These are phyloP conservation scores for Cecropterus lyciades DNA, from an alignment of 1,140 invertebrate species.

Conservation along the genomic window DNA sequence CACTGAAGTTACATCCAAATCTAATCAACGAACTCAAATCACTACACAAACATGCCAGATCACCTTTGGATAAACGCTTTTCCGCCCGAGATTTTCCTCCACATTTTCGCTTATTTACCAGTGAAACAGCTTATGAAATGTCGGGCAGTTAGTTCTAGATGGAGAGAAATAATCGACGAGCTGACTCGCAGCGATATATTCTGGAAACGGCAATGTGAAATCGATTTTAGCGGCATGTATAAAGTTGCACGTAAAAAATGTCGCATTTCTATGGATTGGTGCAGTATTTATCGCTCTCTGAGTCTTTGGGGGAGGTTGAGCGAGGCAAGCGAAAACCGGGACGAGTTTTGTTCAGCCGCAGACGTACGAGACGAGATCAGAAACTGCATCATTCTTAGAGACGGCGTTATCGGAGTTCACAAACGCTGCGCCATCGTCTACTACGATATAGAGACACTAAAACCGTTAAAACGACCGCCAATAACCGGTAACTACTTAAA, in stretches of 20 bases:
- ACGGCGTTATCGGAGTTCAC: conserved; percentile 58
- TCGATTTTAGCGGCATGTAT: conserved; percentile 52
- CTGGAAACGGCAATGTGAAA: conserved; percentile 53
- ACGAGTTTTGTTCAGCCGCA: conserved; percentile 58
- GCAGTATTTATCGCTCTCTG: conserved; percentile 57
- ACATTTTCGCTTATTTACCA: conserved; percentile 54
- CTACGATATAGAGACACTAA: conserved; percentile 54
- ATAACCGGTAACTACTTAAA: conserved; percentile 51
- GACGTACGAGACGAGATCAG: conserved; percentile 48
- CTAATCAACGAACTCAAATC: background rate
- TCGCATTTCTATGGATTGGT: conserved; percentile 44
- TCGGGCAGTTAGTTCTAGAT: conserved; percentile 55
- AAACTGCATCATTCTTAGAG: conserved; percentile 46
- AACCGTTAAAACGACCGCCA: conserved; percentile 30
- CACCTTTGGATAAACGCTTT: conserved; percentile 30
- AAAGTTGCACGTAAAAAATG: conserved; percentile 42
- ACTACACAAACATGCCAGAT: conserved; percentile 14
- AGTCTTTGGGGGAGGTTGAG: conserved; percentile 56
- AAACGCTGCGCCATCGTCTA: conserved; percentile 54
- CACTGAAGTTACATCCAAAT: background rate
- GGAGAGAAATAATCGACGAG: conserved; percentile 57
- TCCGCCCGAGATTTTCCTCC: conserved; percentile 59
- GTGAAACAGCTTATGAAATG: conserved; percentile 55
- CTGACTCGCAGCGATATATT: conserved; percentile 45
- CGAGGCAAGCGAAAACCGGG: conserved; percentile 41